Evolutionary conservation across 1,140 invertebrate genomes (phyloP).

Genomic region (Papilio dardanus): DNA sequence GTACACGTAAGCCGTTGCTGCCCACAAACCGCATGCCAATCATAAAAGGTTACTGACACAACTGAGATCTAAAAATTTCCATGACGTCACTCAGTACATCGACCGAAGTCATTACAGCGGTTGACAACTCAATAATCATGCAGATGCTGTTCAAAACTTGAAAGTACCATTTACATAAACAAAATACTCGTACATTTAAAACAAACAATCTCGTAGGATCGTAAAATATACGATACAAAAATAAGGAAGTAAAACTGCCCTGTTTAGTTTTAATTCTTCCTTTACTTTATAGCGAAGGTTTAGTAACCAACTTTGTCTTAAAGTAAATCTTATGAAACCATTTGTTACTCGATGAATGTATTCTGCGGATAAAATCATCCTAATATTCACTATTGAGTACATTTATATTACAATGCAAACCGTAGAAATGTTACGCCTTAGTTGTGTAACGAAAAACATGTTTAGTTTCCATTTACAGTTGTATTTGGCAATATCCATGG

Average conservation of each 20-base stretch:
- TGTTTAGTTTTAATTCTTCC: neutral
- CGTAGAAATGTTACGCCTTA: neutral
- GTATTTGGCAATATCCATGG: neutral
- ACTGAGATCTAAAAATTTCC: slow-evolving; percentile 16
- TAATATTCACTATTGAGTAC: neutral
- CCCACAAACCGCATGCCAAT: slow-evolving; percentile 13
- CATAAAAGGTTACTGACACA: slow-evolving; percentile 11
- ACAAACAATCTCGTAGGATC: neutral
- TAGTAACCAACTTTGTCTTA: too few species aligned
- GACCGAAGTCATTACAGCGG: slow-evolving; percentile 9
- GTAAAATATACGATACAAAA: neutral
- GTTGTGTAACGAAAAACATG: neutral
- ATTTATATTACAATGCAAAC: neutral
- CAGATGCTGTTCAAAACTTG: neutral
- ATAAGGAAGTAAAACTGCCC: neutral
- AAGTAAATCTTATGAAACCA: neutral
- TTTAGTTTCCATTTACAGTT: neutral
- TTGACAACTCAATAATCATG: neutral
- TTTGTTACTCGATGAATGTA: neutral
- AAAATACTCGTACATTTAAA: neutral
- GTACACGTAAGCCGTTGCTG: neutral
- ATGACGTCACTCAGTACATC: slow-evolving; percentile 12
- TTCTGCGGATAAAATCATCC: too few species aligned
- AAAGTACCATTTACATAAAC: neutral
- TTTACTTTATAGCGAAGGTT: neutral